Conservation (phyloP, 2,797 vertebrate species). For the Chrysocyon brachyurus region DNA sequence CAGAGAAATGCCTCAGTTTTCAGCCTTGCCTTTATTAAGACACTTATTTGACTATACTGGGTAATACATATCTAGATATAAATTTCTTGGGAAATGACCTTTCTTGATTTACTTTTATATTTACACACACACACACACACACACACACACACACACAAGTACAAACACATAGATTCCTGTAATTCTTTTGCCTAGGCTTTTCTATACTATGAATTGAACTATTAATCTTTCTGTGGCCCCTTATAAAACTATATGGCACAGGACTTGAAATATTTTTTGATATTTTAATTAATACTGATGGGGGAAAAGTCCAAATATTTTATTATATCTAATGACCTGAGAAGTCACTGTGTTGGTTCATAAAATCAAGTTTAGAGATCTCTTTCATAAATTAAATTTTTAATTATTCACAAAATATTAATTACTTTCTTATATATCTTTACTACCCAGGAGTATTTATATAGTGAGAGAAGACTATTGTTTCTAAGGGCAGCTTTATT, state of each 20-base stretch:
- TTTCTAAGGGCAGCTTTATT: not conserved
- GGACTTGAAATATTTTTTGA: not conserved
- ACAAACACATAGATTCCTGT: not conserved
- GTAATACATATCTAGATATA: not conserved
- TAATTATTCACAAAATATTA: slow-evolving; percentile 31
- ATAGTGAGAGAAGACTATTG: not conserved
- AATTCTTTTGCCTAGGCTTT: not conserved
- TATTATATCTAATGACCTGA: slow-evolving; percentile 16
- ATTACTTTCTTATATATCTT: not conserved
- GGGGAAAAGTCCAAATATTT: slow-evolving; percentile 3
- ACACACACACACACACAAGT: not conserved
- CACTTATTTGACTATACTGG: not conserved
- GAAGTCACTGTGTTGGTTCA: not conserved
- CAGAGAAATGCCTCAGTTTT: not conserved
- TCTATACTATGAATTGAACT: not conserved
- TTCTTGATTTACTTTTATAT: slow-evolving; percentile 47
- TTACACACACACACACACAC: not conserved
- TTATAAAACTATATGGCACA: not conserved
- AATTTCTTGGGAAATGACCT: slow-evolving; percentile 8
- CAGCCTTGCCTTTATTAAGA: slow-evolving; percentile 11
- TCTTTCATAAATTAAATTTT: not conserved
- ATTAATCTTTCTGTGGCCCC: not conserved
- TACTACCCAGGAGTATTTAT: not conserved
- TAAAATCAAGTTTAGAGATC: not conserved
- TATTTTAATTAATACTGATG: not conserved